These are phyloP conservation scores for Hypanus sabinus DNA, from an alignment of 2,113 vertebrate species.

Conservation along the genomic window DNA sequence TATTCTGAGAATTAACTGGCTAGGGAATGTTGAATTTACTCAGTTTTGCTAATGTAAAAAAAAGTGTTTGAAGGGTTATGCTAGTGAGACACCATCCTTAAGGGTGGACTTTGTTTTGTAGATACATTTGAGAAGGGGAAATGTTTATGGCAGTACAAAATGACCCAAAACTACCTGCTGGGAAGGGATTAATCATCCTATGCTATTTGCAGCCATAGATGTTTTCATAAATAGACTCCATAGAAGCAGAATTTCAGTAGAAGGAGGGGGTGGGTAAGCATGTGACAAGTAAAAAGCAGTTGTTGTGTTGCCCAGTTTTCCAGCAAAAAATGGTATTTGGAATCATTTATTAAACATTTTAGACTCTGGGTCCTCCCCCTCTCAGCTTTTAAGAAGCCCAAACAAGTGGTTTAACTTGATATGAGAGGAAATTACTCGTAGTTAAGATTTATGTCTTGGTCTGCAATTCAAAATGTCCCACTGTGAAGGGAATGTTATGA, in stretches of 20 bases:
- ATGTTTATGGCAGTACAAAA: not conserved
- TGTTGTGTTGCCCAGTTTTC: not conserved
- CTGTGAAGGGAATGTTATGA: slow-evolving; percentile 26
- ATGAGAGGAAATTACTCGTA: slow-evolving; percentile 34
- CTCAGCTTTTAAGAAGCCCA: not conserved
- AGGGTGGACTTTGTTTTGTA: not conserved
- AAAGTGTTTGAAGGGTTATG: not conserved
- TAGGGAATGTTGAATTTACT: slow-evolving; percentile 1
- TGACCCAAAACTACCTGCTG: slow-evolving; percentile 5
- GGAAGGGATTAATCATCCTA: not conserved
- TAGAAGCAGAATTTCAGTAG: not conserved
- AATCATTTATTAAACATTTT: slow-evolving; percentile 12
- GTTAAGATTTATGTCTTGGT: slow-evolving; percentile 34
- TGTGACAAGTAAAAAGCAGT: not conserved
- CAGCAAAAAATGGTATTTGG: not conserved
- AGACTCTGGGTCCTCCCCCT: not conserved
- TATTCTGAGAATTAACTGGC: not conserved
- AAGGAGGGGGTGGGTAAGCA: not conserved
- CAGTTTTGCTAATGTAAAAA: not conserved
- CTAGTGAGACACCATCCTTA: not conserved
- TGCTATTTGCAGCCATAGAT: not conserved
- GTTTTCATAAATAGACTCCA: not conserved
- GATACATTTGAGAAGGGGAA: not conserved
- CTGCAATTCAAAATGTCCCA: slow-evolving; percentile 31
- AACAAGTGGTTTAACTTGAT: not conserved